Evolutionary conservation across 2,888 invertebrate species (phyloP).

Genomic region (Eugnorisma glareosa): DNA sequence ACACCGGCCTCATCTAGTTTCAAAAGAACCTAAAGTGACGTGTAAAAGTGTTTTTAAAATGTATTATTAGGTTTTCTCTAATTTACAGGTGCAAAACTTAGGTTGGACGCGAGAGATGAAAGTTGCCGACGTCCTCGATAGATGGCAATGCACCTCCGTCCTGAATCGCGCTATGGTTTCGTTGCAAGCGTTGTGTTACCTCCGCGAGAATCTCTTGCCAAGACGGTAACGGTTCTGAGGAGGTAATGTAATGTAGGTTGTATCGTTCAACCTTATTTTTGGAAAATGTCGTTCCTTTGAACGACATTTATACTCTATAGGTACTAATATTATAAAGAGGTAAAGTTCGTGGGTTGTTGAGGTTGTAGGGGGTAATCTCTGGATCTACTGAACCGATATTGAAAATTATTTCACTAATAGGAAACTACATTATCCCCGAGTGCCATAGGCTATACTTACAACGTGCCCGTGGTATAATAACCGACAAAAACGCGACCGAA

Average conservation of each 20-base stretch:
- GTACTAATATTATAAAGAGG: too few species aligned
- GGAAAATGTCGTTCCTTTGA: neutral
- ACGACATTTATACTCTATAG: neutral
- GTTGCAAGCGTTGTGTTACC: neutral
- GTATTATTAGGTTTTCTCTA: neutral
- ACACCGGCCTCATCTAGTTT: neutral
- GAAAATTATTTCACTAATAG: too few species aligned
- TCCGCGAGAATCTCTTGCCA: neutral
- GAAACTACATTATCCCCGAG: too few species aligned
- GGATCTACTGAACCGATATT: too few species aligned
- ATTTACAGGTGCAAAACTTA: neutral
- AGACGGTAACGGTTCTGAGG: neutral
- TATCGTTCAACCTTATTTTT: neutral
- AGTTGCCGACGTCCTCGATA: neutral
- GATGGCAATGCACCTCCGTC: neutral
- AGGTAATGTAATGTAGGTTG: neutral
- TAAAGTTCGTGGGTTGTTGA: too few species aligned
- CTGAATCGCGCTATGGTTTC: neutral
- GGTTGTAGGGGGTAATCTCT: too few species aligned
- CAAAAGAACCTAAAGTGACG: neutral
- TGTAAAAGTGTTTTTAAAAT: neutral
- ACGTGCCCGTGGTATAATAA: too few species aligned
- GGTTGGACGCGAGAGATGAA: neutral
- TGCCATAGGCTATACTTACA: too few species aligned
- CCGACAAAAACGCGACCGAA: too few species aligned